Conservation (phyloP, 2,888 invertebrate species). For the Odontocerum albicorne region DNA sequence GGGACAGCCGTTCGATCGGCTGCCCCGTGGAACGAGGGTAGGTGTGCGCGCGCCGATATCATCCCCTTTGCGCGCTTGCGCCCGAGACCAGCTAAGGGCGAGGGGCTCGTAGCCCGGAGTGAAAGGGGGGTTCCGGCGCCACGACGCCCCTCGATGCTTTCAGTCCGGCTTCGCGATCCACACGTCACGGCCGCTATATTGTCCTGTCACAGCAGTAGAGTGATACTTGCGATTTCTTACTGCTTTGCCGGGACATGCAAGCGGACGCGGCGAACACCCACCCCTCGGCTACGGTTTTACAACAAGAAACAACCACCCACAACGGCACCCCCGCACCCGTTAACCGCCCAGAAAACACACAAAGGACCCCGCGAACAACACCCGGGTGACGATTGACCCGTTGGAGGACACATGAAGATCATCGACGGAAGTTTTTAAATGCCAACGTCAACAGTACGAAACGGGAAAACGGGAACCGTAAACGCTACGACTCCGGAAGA, state of each 20-base stretch:
- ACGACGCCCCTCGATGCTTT: conserved; percentile 40
- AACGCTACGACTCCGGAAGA: too few species aligned
- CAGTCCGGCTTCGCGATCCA: conserved; percentile 18
- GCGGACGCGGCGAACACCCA: conserved; percentile 39
- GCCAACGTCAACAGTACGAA: too few species aligned
- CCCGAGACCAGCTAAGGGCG: conserved; percentile 44
- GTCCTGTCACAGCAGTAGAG: conserved; percentile 98
- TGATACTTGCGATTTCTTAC: conserved; percentile 61
- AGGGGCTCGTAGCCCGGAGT: conserved; percentile 52
- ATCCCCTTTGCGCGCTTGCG: conserved; percentile 29
- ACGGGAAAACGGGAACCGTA: too few species aligned
- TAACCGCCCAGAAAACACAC: background rate
- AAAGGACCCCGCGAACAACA: background rate
- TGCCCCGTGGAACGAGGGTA: background rate
- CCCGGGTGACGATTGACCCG: background rate
- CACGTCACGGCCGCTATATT: conserved; percentile 74
- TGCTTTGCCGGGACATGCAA: conserved; percentile 89
- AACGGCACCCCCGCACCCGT: background rate
- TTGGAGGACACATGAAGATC: background rate
- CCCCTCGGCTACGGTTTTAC: too few species aligned
- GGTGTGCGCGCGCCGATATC: conserved; percentile 23
- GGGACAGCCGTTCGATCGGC: conserved; percentile 3
- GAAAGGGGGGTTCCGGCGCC: conserved; percentile 49
- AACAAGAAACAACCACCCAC: too few species aligned
- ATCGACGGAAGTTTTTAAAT: too few species aligned